Evolutionary conservation across 2,888 invertebrate species (phyloP), one percentile per base, ranked within the genome.

Genomic region (Rosalia funebris): DNA sequence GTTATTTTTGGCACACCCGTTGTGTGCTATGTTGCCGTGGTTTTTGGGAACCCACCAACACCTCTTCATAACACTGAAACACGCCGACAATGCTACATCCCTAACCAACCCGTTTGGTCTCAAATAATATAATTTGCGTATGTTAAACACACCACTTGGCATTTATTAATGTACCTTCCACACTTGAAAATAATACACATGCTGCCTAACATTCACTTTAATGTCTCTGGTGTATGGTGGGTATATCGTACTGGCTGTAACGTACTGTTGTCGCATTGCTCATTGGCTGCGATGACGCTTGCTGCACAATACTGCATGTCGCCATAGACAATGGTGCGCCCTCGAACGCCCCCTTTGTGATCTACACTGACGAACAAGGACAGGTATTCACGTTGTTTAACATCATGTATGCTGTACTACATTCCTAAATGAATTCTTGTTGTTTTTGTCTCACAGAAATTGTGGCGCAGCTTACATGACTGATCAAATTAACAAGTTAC

Each of bases 281-380:
- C 79, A 79, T 75, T 81, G 80, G 80, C 81, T 81, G 81, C 81
- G 79, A 81, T 80, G 77, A 79, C 79, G 77, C 77, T 77, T 79
- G 80, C 81, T 79, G 81, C 81, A 81, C 80, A 78, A 83, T 83
- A 84, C 84, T 84, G 85, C 85, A 85, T 85, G 85, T 84, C 79
- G 84, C 84, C 80, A 79, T 82, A 85, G 85, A 85, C 84, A 85
- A 84, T 85, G 85, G 85, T 83, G 83, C 84, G 84, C 84, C 90
- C 87, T 88, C 91, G 87, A 95, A 95, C 87, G 93, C 93, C 88
- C 91, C 91, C 84, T 93, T 91, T 88, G 93, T 95, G 87, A 91
- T 91, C 88, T 95, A 95, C 91, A 94, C 94, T 87, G 95, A 95
- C 88, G 91, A 92, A 85, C 91, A 92, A 88, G 94, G 93, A 90